phyloP scores from a whole-genome alignment of 2,113 vertebrate species.

The Oplegnathus fasciatus region DNA sequence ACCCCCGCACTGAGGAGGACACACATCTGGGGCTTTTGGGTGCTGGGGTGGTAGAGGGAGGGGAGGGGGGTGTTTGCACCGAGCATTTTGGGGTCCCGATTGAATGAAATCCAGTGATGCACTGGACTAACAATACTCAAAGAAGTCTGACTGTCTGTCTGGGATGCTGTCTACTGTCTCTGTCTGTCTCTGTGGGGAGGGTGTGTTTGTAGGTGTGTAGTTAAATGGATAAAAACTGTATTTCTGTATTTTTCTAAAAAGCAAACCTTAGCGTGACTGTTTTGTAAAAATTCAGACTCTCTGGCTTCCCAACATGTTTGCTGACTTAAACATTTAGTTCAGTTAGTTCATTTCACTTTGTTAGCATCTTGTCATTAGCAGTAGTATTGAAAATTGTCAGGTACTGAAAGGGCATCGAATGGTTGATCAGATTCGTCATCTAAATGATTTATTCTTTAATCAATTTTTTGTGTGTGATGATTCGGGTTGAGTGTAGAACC shows the following conservation, averaged over 20 bases:
- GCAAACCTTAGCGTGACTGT: too few species aligned
- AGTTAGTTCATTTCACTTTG: not conserved
- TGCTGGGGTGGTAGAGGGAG: not conserved
- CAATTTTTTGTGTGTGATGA: not conserved
- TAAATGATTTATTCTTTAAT: not conserved
- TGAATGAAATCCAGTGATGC: slow-evolving; percentile 56
- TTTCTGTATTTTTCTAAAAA: not conserved
- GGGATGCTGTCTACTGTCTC: slow-evolving; percentile 42
- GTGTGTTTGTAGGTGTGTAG: not conserved
- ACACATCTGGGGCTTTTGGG: slow-evolving; percentile 65
- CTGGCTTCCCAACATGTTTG: not conserved
- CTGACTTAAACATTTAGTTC: not conserved
- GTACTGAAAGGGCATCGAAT: not conserved
- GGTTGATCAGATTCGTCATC: not conserved
- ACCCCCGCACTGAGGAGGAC: slow-evolving; percentile 61
- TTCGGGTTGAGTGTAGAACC: not conserved
- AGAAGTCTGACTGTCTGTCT: slow-evolving; percentile 32
- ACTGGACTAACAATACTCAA: slow-evolving; percentile 13
- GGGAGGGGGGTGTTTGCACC: slow-evolving; percentile 41
- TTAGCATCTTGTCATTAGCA: not conserved
- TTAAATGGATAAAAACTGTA: not conserved
- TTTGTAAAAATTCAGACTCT: not conserved
- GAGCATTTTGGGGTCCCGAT: slow-evolving; percentile 40
- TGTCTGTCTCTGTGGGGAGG: slow-evolving; percentile 12
- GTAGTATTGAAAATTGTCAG: not conserved